Evolutionary conservation across 2,797 vertebrate genomes (phyloP), one percentile per base, ranked within the genome.

Genomic region (Ptychadena robeensis): DNA sequence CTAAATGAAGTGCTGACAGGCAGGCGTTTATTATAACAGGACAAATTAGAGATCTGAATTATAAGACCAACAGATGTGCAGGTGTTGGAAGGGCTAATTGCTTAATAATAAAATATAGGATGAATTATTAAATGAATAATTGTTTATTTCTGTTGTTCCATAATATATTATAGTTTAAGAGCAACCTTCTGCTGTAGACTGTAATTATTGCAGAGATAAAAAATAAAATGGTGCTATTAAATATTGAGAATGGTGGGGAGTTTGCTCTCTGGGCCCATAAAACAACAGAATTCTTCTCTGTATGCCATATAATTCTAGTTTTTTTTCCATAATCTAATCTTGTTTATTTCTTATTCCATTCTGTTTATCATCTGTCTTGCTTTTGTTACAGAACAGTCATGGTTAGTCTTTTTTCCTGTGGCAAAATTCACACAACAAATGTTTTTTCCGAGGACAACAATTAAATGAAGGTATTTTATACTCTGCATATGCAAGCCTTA

Each of bases 401-500:
- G 63, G 61, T 66, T 80, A 27, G 25, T 80, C 15, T 81, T 85
- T n/a, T 81, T 73, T 83, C 82, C 63, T 68, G 40, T 10, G 27
- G 82, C 69, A 79, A 31, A 83, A 79, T 30, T 73, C 79, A 75
- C 59, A 79, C 44, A 61, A 61, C 63, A 61, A 83, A 35, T 74
- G 68, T 65, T 83, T 83, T 82, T 83, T 68, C 69, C 79, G 66
- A 83, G 69, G 61, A 79, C 82, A 83, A 83, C 79, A 79, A 79
- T 83, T 40, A 53, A 79, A 73, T 68, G 68, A 34, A 44, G 76
- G 72, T 25, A 38, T 79, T 83, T 79, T 53, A 83, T 48, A 83
- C 53, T 32, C 69, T 63, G 48, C 57, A 40, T 74, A 64, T 44
- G 73, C 67, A 83, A 53, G 63, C 44, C 53, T 40, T 38, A 34